These are phyloP conservation scores for Brachionus paranguensis DNA, from an alignment of 1,140 invertebrate genomes.

Conservation along the genomic window DNA sequence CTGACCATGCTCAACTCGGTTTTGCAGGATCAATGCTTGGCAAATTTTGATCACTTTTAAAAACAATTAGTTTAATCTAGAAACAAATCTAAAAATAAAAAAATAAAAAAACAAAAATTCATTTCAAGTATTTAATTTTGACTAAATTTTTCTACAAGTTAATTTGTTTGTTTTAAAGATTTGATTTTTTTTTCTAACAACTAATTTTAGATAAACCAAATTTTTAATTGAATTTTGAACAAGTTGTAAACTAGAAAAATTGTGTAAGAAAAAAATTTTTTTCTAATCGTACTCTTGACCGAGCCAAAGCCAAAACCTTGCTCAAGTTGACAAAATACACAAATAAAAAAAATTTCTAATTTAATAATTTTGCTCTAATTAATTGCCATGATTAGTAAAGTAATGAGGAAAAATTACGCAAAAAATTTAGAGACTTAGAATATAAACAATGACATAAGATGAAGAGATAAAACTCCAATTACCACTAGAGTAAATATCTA, in stretches of 20 bases:
- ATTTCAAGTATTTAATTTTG: conserved; percentile 5
- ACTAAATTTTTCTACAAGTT: background rate
- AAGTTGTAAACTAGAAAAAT: background rate
- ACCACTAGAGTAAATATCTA: background rate
- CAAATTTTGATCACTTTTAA: background rate
- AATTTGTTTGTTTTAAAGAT: conserved; percentile 1
- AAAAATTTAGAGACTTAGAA: background rate
- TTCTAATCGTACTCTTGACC: background rate
- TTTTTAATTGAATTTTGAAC: background rate
- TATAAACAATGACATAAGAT: conserved; percentile 34
- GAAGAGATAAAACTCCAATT: conserved; percentile 21
- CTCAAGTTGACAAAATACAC: background rate
- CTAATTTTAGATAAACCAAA: background rate
- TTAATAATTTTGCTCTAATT: conserved; percentile 10
- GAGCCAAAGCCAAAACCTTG: background rate
- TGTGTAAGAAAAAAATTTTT: background rate
- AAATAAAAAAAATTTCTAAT: conserved; percentile 1
- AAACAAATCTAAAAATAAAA: background rate
- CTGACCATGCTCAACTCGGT: background rate
- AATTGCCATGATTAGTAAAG: background rate
- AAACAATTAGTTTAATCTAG: background rate
- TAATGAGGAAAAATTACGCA: background rate
- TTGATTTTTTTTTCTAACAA: background rate
- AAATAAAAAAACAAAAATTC: background rate
- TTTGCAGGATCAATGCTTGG: background rate